Conservation (phyloP, 2,888 invertebrate species). For the Hedya salicella region DNA sequence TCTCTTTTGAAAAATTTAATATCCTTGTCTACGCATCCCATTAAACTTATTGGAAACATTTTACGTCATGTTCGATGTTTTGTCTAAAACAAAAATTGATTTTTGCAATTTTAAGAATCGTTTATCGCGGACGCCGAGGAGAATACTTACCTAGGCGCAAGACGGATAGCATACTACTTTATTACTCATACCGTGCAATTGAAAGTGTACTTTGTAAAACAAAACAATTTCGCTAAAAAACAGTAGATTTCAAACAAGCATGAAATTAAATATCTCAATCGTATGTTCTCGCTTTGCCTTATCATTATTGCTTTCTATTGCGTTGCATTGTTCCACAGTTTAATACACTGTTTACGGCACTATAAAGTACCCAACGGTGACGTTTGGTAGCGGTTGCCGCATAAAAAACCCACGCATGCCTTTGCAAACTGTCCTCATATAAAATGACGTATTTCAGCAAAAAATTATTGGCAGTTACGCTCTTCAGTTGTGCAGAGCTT, state of each 20-base stretch:
- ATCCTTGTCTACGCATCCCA: too few relatives aligned
- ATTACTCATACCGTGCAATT: too few relatives aligned
- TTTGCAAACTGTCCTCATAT: slow-evolving; percentile 4
- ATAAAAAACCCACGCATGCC: slow-evolving; percentile 40
- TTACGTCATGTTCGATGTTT: too few relatives aligned
- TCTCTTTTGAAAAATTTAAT: too few relatives aligned
- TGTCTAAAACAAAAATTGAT: too few relatives aligned
- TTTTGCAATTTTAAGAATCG: too few relatives aligned
- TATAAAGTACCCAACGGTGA: slow-evolving; percentile 33
- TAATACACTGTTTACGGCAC: slow-evolving; percentile 28
- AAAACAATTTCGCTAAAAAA: not conserved
- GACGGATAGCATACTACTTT: too few relatives aligned
- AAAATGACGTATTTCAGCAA: slow-evolving; percentile 3
- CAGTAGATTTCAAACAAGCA: not conserved
- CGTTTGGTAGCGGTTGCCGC: slow-evolving; percentile 30
- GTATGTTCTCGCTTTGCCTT: slow-evolving; percentile 5
- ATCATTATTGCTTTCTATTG: slow-evolving; percentile 18
- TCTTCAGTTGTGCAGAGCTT: not conserved
- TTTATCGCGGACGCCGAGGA: too few relatives aligned
- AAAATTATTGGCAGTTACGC: not conserved
- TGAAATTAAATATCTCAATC: too few relatives aligned
- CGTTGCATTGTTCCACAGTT: slow-evolving; percentile 21
- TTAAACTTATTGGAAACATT: too few relatives aligned
- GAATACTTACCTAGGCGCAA: too few relatives aligned
- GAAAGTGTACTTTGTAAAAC: too few relatives aligned